Evolutionary conservation across 2,888 invertebrate genomes (phyloP), one percentile per base, ranked within the genome.

Genomic region (Drosophila histrio): DNA sequence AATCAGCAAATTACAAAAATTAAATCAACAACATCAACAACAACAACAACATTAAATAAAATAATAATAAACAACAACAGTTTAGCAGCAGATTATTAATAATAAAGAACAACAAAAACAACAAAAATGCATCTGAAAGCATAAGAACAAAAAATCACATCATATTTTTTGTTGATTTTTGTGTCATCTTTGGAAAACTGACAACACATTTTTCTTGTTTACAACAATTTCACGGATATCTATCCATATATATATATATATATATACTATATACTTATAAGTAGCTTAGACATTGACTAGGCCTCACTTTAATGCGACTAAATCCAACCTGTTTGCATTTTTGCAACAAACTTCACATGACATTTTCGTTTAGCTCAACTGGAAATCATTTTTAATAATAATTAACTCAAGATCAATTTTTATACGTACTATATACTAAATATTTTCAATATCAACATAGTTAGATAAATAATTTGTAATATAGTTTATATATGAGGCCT

Each of bases 1-100:
- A 80, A 81, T 73, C 84, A 76, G 67, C 67, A 78, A 83, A 80
- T 81, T 81, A 81, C 64, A 66, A 47, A 66, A 71, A 50, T 64
- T 58, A 70, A 77, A 74, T 67, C 52, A 77, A 70, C 57, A 74
- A 61, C 49, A 58, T 63, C 56, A 64, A 46, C 60, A 63, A 39
- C 32, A 59, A 50, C 30, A 62, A 53, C 46, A 58, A 59, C 68
- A 57, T 38, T 39, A 59, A 57, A 57, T 19, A 36, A 17, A 50
- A 69, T 46, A 44, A 67, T 50, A 72, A 67, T 57, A 60, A 72
- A 56, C 56, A 67, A 66, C 50, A 54, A 53, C 53, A 54, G 56
- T 57, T 65, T 65, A 59, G 34, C 71, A 34, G 46, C 50, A 49
- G 47, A 26, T 41, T 57, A 56, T 36, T 34, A 21, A 34, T 9